Evolutionary conservation across 1,140 invertebrate genomes (phyloP).

Genomic region (Ptiloglossa arizonensis): DNA sequence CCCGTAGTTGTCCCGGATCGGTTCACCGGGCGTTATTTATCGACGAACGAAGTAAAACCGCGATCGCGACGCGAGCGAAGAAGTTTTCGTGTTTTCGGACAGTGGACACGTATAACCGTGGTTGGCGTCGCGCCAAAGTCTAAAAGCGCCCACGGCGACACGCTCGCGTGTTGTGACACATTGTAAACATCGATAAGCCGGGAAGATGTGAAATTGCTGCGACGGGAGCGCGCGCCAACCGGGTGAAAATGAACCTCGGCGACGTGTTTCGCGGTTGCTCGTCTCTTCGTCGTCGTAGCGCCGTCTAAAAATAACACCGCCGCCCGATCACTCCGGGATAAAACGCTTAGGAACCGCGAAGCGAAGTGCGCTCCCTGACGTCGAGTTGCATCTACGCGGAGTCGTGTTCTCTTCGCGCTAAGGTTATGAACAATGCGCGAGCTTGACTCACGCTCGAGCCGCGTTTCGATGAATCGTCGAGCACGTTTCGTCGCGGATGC

Average conservation of each 20-base stretch:
- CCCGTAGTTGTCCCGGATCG: too few relatives aligned
- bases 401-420: slow-evolving; percentile 19
- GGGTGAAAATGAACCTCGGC: background rate
- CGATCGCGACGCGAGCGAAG: background rate
- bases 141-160: slow-evolving; percentile 59
- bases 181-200: slow-evolving; percentile 65
- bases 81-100: slow-evolving; percentile 13
- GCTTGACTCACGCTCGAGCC: too few relatives aligned
- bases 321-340: slow-evolving; percentile 32
- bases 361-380: slow-evolving; percentile 13
- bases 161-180: slow-evolving; percentile 56
- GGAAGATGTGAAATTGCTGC: slow-evolving; percentile 42
- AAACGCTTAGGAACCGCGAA: slow-evolving; percentile 27
- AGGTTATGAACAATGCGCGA: slow-evolving; percentile 29
- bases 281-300: background rate
- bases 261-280: slow-evolving; percentile 40
- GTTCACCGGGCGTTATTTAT: background rate
- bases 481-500: too few relatives aligned
- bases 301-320: slow-evolving; percentile 42
- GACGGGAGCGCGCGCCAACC: background rate
- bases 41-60: background rate
- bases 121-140: slow-evolving; percentile 49
- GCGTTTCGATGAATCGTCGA: too few relatives aligned
- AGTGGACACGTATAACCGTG: background rate
- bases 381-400: background rate